Evolutionary conservation across 2,797 vertebrate species (phyloP).

Genomic region (Muraenolepis orangiensis): DNA sequence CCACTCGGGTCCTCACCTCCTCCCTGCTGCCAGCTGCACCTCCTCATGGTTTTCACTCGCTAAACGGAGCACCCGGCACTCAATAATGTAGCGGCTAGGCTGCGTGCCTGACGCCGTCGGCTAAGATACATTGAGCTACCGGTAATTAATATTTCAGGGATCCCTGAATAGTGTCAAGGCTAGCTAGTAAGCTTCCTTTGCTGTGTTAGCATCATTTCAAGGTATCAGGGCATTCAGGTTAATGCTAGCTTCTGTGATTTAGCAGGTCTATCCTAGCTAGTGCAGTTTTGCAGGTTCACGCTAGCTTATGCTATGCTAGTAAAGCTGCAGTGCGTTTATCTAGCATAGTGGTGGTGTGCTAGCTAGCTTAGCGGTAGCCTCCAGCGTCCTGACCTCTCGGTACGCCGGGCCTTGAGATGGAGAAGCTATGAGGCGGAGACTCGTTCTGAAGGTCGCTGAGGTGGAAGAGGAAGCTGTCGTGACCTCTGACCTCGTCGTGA

Average conservation of each 20-base stretch:
- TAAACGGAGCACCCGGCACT: no score
- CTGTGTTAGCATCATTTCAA: background rate
- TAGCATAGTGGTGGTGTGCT: background rate
- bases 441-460: conserved; percentile 67
- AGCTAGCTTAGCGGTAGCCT: background rate
- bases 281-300: background rate
- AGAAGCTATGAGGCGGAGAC: conserved; percentile 59
- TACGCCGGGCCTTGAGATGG: conserved; percentile 56
- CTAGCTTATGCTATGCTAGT: background rate
- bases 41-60: conserved; percentile 56
- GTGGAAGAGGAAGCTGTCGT: conserved; percentile 72
- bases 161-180: background rate
- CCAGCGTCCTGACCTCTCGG: conserved; percentile 62
- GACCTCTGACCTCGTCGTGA: conserved; percentile 64
- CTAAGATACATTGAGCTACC: background rate
- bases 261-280: background rate
- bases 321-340: background rate
- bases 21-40: conserved; percentile 51
- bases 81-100: conserved; percentile 56
- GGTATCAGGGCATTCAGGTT: background rate
- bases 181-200: background rate
- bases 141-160: background rate
- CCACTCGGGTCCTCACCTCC: conserved; percentile 56
- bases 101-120: background rate
- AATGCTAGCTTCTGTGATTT: background rate